Base-by-base conservation (phyloP, 2,113 vertebrate species). In the Phodopus roborovskii region DNA sequence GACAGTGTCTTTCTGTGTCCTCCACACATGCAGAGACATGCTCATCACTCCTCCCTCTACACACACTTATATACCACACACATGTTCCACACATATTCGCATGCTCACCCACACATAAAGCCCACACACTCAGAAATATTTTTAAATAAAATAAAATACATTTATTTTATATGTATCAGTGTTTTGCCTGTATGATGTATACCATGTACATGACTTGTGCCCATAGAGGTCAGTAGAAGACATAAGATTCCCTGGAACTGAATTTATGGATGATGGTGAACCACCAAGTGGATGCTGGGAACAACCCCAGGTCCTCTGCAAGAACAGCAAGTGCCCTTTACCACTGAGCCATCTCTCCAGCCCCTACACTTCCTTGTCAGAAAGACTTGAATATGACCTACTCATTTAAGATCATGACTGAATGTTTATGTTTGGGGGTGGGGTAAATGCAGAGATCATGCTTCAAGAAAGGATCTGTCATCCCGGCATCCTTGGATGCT, bases 301-400 rank as follows among this genome's bases (percentile, higher is more conserved):
- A 56, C 20, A 81, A n/a, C 10, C 33, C 10, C 77, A 13, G 17
- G 50, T n/a, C 10, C 33, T 79, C 8, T 22, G 28, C 16, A 79
- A 53, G 48, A 79, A 16, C 28, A 50, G 20, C 48, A 79, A 56
- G 50, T n/a, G 5, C 19, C 20, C 50, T 56, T 56, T 20, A n/a
- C 19, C 19, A 81, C 19, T 24, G 78, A 81, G 19, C 33, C 50
- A n/a, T n/a, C 50, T 81, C 78, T 58, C 20, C 78, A n/a, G 78
- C 19, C 50, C 50, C 78, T n/a, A n/a, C 5, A 20, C 77, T 5
- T 36, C 36, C 56, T 42, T 17, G n/a, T 42, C 75, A 91, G 77
- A 87, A 74, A 90, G 90, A 87, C 81, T 45, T 56, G 91, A 95
- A 85, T 48, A 60, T 68, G 71, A 79, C 3, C 36, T 78, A 39